Conservation (phyloP, 2,888 invertebrate species). For the Ichneumoninae sp. region DNA sequence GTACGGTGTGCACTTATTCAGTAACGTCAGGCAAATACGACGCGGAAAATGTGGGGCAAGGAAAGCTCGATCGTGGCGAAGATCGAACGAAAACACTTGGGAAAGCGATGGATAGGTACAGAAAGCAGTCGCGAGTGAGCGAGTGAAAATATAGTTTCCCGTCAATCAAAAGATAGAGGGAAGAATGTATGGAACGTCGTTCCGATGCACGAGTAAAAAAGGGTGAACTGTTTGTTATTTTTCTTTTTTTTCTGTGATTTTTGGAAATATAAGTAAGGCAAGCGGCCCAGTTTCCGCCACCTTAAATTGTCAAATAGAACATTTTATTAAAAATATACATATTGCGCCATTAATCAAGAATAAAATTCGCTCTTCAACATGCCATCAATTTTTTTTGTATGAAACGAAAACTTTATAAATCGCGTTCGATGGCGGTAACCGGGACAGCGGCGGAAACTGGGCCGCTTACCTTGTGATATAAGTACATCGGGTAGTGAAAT, state of each 20-base stretch:
- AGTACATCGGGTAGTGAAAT: neutral
- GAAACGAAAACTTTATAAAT: too few relatives aligned
- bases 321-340: too few relatives aligned
- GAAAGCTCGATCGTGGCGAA: slow-evolving; percentile 6
- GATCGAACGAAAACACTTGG: slow-evolving; percentile 27
- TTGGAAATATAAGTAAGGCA: neutral
- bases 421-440: too few relatives aligned
- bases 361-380: too few relatives aligned
- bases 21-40: slow-evolving; percentile 19
- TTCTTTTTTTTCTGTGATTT: neutral
- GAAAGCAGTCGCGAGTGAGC: neutral
- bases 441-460: too few relatives aligned
- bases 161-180: neutral
- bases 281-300: too few relatives aligned
- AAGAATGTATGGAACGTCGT: slow-evolving; percentile 5
- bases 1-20: slow-evolving; percentile 12
- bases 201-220: neutral
- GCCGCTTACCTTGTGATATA: neutral
- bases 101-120: neutral
- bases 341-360: too few relatives aligned
- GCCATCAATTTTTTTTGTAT: too few relatives aligned
- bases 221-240: slow-evolving; percentile 6
- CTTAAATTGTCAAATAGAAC: too few relatives aligned
- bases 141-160: slow-evolving; percentile 13
- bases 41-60: slow-evolving; percentile 24